Conservation (phyloP, 2,797 vertebrate species). For the Numenius phaeopus region DNA sequence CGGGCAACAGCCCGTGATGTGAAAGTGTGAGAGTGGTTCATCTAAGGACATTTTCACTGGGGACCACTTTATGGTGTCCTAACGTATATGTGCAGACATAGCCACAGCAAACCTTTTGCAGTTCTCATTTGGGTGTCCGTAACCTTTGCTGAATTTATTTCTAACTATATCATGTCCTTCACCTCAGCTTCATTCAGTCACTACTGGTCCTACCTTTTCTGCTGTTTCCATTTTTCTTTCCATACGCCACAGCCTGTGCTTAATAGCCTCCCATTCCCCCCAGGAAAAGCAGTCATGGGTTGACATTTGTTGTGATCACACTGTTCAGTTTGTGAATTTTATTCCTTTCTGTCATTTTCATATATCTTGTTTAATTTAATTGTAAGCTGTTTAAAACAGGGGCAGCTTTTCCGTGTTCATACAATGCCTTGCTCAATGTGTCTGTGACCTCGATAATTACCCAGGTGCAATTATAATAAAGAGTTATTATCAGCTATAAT, state of each 20-base stretch:
- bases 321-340: conserved; percentile 1
- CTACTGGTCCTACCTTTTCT: not conserved
- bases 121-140: not conserved
- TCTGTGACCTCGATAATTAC: conserved; percentile 12
- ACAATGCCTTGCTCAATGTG: not conserved
- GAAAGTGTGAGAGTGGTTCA: not conserved
- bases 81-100: fast-evolving
- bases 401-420: conserved; percentile 15
- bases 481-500: conserved; percentile 36
- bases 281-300: not conserved
- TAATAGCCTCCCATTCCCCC: not conserved
- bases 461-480: conserved; percentile 42
- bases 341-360: conserved; percentile 23
- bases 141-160: not conserved
- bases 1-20: not conserved
- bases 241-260: not conserved
- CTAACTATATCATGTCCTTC: not conserved
- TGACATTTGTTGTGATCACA: not conserved
- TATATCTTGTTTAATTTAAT: conserved; percentile 42
- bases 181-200: not conserved
- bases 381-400: conserved; percentile 18
- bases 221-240: not conserved
- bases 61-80: not conserved
- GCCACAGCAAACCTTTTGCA: not conserved
- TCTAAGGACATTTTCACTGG: not conserved